phyloP scores from a whole-genome alignment of 2,113 vertebrate species.

The Rhipidura dahli region DNA sequence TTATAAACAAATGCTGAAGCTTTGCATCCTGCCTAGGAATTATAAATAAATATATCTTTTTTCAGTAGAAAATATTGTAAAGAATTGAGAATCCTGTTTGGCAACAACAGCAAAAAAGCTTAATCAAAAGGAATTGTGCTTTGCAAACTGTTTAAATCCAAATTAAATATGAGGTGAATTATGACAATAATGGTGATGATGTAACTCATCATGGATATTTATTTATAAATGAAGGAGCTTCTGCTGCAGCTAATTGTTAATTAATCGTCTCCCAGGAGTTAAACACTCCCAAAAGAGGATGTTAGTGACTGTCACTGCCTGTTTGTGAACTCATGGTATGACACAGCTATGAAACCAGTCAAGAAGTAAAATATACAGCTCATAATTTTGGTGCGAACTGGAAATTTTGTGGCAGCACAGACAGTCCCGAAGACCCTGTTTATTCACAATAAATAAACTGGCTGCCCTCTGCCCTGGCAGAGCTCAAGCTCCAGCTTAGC shows the following conservation, averaged over 20 bases:
- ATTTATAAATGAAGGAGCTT: neutral
- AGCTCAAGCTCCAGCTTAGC: neutral
- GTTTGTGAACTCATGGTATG: neutral
- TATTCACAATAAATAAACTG: neutral
- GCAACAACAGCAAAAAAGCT: neutral
- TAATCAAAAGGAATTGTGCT: neutral
- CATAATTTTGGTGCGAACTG: neutral
- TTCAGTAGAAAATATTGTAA: neutral
- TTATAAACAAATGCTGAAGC: neutral
- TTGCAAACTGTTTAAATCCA: neutral
- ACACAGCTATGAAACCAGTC: neutral
- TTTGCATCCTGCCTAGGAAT: neutral
- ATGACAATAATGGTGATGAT: neutral
- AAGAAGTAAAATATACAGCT: neutral
- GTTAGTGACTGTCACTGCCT: neutral
- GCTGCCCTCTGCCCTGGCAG: neutral
- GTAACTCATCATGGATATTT: neutral
- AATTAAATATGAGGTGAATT: neutral
- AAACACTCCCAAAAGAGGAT: neutral
- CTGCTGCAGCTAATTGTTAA: neutral
- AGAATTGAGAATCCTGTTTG: neutral
- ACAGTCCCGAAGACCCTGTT: neutral
- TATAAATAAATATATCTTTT: neutral
- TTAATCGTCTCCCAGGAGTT: neutral
- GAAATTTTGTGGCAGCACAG: neutral